Percentiles rank a stretch among this genome's conserved stretches.
Conservation (phyloP, 2,113 vertebrate species). For the Callocephalon fimbriatum region DNA sequence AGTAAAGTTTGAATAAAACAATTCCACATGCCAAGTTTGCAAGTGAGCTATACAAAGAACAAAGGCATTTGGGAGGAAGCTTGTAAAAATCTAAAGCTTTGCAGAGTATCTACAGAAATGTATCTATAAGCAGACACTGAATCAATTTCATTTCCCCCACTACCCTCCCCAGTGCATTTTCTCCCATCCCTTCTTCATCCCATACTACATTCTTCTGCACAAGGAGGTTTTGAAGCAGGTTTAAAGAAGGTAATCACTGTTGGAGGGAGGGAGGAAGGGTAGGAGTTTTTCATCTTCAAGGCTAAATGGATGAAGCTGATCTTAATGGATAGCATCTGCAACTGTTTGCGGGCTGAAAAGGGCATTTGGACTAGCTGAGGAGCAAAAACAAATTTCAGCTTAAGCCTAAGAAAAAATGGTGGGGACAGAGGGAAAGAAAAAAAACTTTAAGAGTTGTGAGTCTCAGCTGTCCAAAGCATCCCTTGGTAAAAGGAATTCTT, state of each 20-base stretch:
- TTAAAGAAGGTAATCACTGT: slow-evolving; percentile 67
- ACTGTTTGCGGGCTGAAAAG: slow-evolving; percentile 52
- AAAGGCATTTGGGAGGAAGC: slow-evolving; percentile 48
- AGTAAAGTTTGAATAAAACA: slow-evolving; percentile 57
- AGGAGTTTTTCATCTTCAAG: slow-evolving; percentile 60
- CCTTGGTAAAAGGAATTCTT: not conserved
- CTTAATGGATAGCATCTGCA: slow-evolving; percentile 73
- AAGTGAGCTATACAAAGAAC: slow-evolving; percentile 42
- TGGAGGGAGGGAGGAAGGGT: not conserved
- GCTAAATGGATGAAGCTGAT: slow-evolving; percentile 67
- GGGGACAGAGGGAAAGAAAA: not conserved
- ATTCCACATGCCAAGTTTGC: slow-evolving; percentile 22
- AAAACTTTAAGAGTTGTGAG: not conserved
- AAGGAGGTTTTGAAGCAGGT: slow-evolving; percentile 53
- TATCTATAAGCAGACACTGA: slow-evolving; percentile 58
- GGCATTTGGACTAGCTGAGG: not conserved
- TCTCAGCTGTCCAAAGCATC: not conserved
- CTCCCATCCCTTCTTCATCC: not conserved
- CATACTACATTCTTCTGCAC: not conserved
- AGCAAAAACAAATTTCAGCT: not conserved
- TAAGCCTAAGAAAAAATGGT: not conserved
- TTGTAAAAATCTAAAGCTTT: slow-evolving; percentile 52
- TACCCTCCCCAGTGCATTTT: not conserved
- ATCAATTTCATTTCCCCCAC: not conserved
- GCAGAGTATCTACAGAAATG: slow-evolving; percentile 59